Evolutionary conservation across 2,888 invertebrate species (phyloP).

Genomic region (Drosophila robusta): DNA sequence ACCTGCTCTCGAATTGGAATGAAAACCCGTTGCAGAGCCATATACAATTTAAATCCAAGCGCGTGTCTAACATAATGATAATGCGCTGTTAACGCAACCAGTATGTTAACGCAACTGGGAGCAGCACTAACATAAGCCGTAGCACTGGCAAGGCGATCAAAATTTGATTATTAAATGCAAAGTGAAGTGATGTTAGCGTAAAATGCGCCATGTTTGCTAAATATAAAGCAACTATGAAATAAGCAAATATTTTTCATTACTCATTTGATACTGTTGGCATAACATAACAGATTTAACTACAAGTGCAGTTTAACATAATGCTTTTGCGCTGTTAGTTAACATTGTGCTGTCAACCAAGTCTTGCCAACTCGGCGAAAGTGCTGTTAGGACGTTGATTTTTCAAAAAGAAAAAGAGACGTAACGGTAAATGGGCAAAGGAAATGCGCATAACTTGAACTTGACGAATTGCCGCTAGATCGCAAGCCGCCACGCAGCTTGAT

Average conservation of each 20-base stretch:
- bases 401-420: slow-evolving; percentile 48
- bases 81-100: slow-evolving; percentile 13
- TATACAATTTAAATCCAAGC: slow-evolving; percentile 57
- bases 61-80: slow-evolving; percentile 37
- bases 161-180: background rate
- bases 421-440: slow-evolving; percentile 76
- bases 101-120: slow-evolving; percentile 31
- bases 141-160: background rate
- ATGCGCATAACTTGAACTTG: slow-evolving; percentile 74
- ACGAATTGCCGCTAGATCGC: slow-evolving; percentile 50
- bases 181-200: background rate
- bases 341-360: slow-evolving; percentile 7
- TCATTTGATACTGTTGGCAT: background rate
- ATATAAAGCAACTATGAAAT: background rate
- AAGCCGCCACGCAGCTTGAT: slow-evolving; percentile 54
- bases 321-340: slow-evolving; percentile 13
- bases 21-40: slow-evolving; percentile 65
- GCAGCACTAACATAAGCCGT: background rate
- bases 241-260: background rate
- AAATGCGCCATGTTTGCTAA: background rate
- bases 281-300: background rate
- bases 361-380: slow-evolving; percentile 46
- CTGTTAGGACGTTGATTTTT: slow-evolving; percentile 58
- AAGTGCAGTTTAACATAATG: background rate
- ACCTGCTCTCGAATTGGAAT: slow-evolving; percentile 82